Conservation (phyloP, 2,888 invertebrate species). For the Thymelicus acteon region DNA sequence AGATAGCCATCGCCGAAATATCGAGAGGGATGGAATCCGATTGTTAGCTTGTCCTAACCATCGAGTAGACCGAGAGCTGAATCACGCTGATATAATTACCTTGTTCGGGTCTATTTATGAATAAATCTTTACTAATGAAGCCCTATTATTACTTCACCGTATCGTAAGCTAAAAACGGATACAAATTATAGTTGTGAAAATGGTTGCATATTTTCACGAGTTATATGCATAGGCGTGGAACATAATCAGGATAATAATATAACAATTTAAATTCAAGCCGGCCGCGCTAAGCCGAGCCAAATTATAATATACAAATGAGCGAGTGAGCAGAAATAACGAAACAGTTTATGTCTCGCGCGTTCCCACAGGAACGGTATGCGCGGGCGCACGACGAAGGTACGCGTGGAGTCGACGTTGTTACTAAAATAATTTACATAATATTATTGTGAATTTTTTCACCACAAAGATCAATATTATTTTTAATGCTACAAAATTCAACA, state of each 20-base stretch:
- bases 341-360: conserved; percentile 82
- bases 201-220: conserved; percentile 38
- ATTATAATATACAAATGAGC: conserved; percentile 84
- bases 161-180: conserved; percentile 24
- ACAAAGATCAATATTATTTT: too few species aligned
- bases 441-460: neutral
- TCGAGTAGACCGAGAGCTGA: conserved; percentile 75
- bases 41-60: conserved; percentile 64
- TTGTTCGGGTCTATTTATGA: conserved; percentile 55
- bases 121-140: conserved; percentile 51
- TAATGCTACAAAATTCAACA: too few species aligned
- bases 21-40: conserved; percentile 63
- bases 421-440: neutral
- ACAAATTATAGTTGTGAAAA: conserved; percentile 35
- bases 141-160: conserved; percentile 14
- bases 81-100: conserved; percentile 72
- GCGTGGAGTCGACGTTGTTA: conserved; percentile 51
- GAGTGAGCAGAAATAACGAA: conserved; percentile 83
- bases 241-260: conserved; percentile 58
- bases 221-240: conserved; percentile 40
- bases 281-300: conserved; percentile 64
- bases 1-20: conserved; percentile 48
- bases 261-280: conserved; percentile 64
- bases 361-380: conserved; percentile 85
- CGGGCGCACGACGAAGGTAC: conserved; percentile 52